A percentile compares a stretch with the other conserved stretches of the same genome.
Conservation (phyloP, 92 coral and sea anemone species). For the Siderastrea siderea region DNA sequence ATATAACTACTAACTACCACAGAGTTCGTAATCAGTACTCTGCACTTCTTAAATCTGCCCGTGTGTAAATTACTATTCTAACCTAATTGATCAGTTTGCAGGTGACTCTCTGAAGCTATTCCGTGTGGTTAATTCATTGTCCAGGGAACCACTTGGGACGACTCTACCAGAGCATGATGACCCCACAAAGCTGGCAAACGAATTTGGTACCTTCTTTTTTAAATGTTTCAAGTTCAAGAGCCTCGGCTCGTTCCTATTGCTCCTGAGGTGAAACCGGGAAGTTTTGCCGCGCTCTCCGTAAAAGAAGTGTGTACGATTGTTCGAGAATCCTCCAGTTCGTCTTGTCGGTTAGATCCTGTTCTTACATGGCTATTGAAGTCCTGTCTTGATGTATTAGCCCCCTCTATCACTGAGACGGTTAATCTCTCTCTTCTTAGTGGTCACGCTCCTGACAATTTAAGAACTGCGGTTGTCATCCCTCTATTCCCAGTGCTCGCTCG, state of each 20-base stretch:
- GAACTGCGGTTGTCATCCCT: slow-evolving; percentile 52
- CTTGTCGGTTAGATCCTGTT: slow-evolving; percentile 66
- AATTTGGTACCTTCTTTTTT: slow-evolving; percentile 27
- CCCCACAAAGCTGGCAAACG: slow-evolving; percentile 34
- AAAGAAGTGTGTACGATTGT: slow-evolving; percentile 46
- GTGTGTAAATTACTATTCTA: slow-evolving; percentile 14
- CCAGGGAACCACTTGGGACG: slow-evolving; percentile 28
- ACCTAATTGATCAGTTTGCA: slow-evolving; percentile 44
- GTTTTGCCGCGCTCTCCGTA: slow-evolving; percentile 16
- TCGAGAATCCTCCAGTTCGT: slow-evolving; percentile 36
- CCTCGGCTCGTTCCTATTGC: slow-evolving; percentile 13
- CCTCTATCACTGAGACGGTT: slow-evolving; percentile 53
- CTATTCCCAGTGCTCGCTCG: background rate
- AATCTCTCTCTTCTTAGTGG: slow-evolving; percentile 50
- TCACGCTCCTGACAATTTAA: slow-evolving; percentile 52
- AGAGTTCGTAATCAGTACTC: slow-evolving; percentile 12
- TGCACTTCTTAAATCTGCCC: slow-evolving; percentile 27
- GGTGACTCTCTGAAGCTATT: slow-evolving; percentile 42
- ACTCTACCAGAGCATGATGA: slow-evolving; percentile 46
- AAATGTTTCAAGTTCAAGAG: slow-evolving; percentile 22
- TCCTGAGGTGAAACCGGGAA: slow-evolving; percentile 31
- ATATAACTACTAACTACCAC: too few relatives aligned
- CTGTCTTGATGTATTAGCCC: slow-evolving; percentile 51
- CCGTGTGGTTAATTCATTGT: slow-evolving; percentile 52
- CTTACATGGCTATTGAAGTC: slow-evolving; percentile 53